These are phyloP conservation scores for Pantherophis vulpinus DNA, from an alignment of 2,797 vertebrate species.

Conservation along the genomic window DNA sequence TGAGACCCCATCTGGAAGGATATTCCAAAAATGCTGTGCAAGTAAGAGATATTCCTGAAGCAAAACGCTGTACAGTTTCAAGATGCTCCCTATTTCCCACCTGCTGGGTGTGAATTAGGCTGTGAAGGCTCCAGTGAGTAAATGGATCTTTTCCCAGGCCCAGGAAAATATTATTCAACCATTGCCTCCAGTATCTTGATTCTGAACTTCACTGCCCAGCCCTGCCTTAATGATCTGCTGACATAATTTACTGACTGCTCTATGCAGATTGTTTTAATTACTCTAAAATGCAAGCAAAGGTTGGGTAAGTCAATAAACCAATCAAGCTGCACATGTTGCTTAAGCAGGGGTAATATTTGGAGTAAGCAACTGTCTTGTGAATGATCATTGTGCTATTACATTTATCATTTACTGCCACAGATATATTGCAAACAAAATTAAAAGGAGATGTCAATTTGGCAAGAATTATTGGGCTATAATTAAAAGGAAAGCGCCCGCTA, in stretches of 20 bases:
- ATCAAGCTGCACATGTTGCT: constrained; percentile 53
- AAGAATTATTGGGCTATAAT: constrained; percentile 54
- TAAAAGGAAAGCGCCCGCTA: constrained; percentile 30
- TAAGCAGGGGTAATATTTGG: constrained; percentile 66
- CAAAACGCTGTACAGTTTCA: background rate
- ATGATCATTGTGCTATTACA: constrained; percentile 55
- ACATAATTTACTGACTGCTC: constrained; percentile 32
- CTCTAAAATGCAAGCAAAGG: constrained; percentile 31
- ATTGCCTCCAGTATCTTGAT: background rate
- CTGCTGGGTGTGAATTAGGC: background rate
- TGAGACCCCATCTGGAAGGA: background rate
- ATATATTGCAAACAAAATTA: constrained; percentile 67
- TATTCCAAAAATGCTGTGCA: background rate
- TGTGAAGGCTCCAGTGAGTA: too few relatives aligned
- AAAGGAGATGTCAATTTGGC: constrained; percentile 60
- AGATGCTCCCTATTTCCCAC: background rate
- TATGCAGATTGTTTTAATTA: constrained; percentile 61
- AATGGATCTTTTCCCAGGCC: background rate
- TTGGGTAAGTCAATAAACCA: constrained; percentile 67
- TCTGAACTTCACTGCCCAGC: background rate
- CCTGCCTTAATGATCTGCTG: background rate
- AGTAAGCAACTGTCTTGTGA: constrained; percentile 59
- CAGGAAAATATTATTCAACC: background rate
- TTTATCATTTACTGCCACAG: constrained; percentile 57
- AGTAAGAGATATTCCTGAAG: background rate